Conservation (phyloP, 2,888 invertebrate genomes). For the Archips xylosteana region DNA sequence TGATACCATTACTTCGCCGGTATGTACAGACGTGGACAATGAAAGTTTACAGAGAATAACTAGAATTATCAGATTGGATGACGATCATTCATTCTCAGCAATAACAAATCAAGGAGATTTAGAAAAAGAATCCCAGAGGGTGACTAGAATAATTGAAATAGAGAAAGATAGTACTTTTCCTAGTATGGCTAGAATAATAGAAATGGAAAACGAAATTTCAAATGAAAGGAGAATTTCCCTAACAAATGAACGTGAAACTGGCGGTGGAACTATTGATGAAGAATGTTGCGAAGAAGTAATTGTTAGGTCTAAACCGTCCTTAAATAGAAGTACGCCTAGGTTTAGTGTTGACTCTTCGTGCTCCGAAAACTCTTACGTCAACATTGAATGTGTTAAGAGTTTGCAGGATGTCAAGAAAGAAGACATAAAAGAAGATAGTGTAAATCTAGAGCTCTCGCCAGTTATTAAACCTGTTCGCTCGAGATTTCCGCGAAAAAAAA, state of each 20-base stretch:
- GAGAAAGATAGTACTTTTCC: constrained; percentile 76
- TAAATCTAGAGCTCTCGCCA: constrained; percentile 68
- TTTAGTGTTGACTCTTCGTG: constrained; percentile 84
- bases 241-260: constrained; percentile 81
- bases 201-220: constrained; percentile 82
- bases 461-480: constrained; percentile 72
- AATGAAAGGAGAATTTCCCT: constrained; percentile 80
- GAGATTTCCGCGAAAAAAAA: constrained; percentile 80
- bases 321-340: constrained; percentile 74
- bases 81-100: constrained; percentile 73
- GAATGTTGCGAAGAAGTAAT: constrained; percentile 69
- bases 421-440: constrained; percentile 64
- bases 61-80: constrained; percentile 76
- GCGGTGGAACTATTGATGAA: constrained; percentile 71
- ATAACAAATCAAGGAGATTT: constrained; percentile 66
- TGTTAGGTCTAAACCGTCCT: constrained; percentile 71
- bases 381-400: constrained; percentile 83
- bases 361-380: constrained; percentile 85
- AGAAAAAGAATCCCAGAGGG: constrained; percentile 70
- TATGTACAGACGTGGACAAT: constrained; percentile 63
- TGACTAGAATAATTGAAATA: constrained; percentile 73
- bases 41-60: constrained; percentile 74
- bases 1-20: constrained; percentile 62
- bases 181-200: constrained; percentile 82
- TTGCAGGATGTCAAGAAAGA: constrained; percentile 83